A percentile compares a stretch with the other conserved stretches of the same genome.
Conservation (phyloP, 2,888 invertebrate species). For the Steinernema hermaphroditum region DNA sequence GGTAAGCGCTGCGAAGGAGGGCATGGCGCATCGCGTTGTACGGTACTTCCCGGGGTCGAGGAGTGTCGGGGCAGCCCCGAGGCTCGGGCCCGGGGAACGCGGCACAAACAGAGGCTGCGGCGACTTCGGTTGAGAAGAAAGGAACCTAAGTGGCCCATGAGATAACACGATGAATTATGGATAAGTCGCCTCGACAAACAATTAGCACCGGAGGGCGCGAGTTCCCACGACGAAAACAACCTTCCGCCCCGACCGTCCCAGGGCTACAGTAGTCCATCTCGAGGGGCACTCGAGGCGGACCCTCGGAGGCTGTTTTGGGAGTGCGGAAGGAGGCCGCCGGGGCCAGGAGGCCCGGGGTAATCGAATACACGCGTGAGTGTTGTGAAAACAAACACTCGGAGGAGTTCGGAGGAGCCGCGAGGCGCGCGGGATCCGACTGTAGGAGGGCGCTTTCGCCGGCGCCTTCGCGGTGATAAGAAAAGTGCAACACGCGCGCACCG, state of each 20-base stretch:
- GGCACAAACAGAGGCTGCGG: too few relatives aligned
- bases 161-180: conserved; percentile 29
- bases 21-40: too few relatives aligned
- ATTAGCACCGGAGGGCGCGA: conserved; percentile 24
- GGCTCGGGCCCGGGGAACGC: too few relatives aligned
- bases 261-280: conserved; percentile 15
- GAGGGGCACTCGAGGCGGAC: not conserved
- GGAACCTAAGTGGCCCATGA: conserved; percentile 28
- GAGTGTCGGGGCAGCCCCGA: too few relatives aligned
- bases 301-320: conserved; percentile 18
- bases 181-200: conserved; percentile 22
- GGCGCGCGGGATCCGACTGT: too few relatives aligned
- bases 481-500: not conserved
- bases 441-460: not conserved
- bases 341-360: conserved; percentile 26
- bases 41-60: too few relatives aligned
- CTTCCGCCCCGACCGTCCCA: not conserved
- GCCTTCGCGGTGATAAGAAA: not conserved
- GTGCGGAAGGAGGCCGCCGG: not conserved
- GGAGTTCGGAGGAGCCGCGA: too few relatives aligned
- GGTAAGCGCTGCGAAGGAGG: conserved; percentile 5
- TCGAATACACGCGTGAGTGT: conserved; percentile 31
- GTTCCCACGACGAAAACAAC: conserved; percentile 31
- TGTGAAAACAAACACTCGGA: conserved; percentile 26
- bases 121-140: not conserved